Conservation (phyloP, 2,888 invertebrate genomes). For the Macrosoma leucophasiata region DNA sequence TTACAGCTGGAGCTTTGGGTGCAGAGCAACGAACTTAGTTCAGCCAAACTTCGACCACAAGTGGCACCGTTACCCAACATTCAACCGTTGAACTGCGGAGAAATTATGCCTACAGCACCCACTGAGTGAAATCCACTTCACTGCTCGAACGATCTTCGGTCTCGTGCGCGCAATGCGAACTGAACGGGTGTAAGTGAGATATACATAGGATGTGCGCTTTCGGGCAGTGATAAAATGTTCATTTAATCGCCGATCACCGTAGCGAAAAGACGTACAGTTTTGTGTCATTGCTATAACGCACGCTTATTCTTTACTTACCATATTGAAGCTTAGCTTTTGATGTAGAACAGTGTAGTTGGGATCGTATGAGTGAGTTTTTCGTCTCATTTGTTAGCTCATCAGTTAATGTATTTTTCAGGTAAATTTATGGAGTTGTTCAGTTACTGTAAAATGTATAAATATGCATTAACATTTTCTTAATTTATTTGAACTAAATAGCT, state of each 20-base stretch:
- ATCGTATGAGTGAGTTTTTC: too few relatives aligned
- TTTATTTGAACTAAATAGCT: too few relatives aligned
- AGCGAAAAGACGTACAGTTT: constrained; percentile 30
- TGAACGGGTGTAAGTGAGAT: constrained; percentile 34
- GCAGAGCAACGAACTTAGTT: constrained; percentile 67
- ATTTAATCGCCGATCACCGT: constrained; percentile 26
- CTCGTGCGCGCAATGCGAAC: constrained; percentile 32
- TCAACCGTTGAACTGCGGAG: constrained; percentile 49
- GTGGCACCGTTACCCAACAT: constrained; percentile 34
- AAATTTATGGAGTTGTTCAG: too few relatives aligned
- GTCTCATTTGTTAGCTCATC: too few relatives aligned
- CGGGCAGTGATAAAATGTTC: constrained; percentile 37
- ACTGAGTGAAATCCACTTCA: constrained; percentile 48
- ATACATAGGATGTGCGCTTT: constrained; percentile 26
- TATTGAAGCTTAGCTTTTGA: too few relatives aligned
- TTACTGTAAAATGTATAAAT: too few relatives aligned
- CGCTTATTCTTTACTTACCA: too few relatives aligned
- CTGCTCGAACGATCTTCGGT: constrained; percentile 44
- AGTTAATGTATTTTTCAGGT: too few relatives aligned
- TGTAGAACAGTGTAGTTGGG: too few relatives aligned
- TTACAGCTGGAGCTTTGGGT: constrained; percentile 71
- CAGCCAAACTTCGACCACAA: constrained; percentile 55
- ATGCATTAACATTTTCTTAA: too few relatives aligned
- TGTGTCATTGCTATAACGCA: constrained; percentile 21
- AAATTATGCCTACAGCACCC: constrained; percentile 38